Conservation (phyloP, 2,888 invertebrate genomes). For the Fissipunctia ypsillon region DNA sequence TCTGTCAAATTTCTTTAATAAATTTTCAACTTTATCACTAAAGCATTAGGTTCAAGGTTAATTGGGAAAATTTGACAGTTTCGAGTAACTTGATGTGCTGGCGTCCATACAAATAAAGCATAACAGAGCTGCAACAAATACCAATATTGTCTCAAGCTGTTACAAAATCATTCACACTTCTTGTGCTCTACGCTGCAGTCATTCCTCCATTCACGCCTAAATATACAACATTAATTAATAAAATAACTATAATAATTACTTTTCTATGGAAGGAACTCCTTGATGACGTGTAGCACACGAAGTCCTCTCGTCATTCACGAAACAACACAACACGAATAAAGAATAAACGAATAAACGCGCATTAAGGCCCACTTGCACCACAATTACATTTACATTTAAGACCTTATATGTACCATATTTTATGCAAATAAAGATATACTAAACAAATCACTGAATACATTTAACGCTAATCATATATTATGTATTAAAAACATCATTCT, state of each 20-base stretch:
- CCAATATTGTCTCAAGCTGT: conserved; percentile 44
- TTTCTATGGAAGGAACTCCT: conserved; percentile 81
- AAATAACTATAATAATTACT: conserved; percentile 75
- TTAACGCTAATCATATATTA: neutral
- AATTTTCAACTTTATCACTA: too few relatives aligned
- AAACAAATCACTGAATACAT: neutral
- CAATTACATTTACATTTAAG: too few relatives aligned
- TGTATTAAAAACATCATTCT: neutral
- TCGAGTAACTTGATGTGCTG: too few relatives aligned
- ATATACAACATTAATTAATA: conserved; percentile 53
- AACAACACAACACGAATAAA: conserved; percentile 9
- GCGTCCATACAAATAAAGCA: neutral
- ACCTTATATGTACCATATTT: too few relatives aligned
- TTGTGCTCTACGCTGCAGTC: conserved; percentile 86
- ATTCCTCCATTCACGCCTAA: conserved; percentile 83
- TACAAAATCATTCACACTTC: conserved; percentile 80
- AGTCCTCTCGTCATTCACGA: conserved; percentile 76
- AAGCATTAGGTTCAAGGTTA: too few relatives aligned
- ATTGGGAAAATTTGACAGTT: too few relatives aligned
- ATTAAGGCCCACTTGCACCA: neutral
- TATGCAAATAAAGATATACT: too few relatives aligned
- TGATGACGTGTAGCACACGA: conserved; percentile 86
- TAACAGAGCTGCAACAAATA: conserved; percentile 3
- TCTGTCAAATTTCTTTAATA: too few relatives aligned
- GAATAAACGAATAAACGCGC: too few relatives aligned